A percentile compares a stretch with the other conserved stretches of the same genome.
Conservation (phyloP, 2,113 vertebrate genomes). For the Lanius ludovicianus region DNA sequence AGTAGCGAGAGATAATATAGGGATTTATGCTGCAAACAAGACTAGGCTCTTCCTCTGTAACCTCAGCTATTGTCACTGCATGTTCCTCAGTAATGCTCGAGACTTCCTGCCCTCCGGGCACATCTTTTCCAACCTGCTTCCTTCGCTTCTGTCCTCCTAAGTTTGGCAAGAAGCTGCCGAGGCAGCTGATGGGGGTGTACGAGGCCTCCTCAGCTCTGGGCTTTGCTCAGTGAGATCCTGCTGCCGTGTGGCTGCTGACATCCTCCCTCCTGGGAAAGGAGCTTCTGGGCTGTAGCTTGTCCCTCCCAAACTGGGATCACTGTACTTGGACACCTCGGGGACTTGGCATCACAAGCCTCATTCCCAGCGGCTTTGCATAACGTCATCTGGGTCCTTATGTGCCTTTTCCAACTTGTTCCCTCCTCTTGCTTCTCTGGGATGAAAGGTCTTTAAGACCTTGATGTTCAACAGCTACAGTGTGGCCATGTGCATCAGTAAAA, state of each 20-base stretch:
- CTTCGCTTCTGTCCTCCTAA: not conserved
- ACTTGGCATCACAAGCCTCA: accelerated
- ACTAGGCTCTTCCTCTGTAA: not conserved
- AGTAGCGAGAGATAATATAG: not conserved
- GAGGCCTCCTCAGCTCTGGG: not conserved
- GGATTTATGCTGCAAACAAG: slow-evolving; percentile 33
- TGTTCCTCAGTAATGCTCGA: not conserved
- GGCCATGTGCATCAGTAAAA: not conserved
- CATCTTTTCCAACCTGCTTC: not conserved
- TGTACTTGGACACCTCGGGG: accelerated
- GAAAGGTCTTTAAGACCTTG: not conserved
- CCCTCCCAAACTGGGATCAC: accelerated
- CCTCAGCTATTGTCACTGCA: not conserved
- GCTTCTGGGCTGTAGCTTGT: not conserved
- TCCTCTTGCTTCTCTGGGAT: not conserved
- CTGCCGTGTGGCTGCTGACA: not conserved
- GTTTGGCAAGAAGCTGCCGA: not conserved
- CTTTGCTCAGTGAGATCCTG: not conserved
- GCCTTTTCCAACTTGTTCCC: not conserved
- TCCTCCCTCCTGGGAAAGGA: not conserved
- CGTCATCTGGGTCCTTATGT: accelerated
- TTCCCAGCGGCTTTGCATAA: not conserved
- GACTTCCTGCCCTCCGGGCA: not conserved
- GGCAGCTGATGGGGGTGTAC: not conserved
- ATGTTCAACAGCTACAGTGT: not conserved